Percentiles rank a stretch among this genome's conserved stretches.
Evolutionary conservation across 37 sponge, comb jelly and placozoan genomes (phyloP).

Genomic region (Dysidea cf. avara): DNA sequence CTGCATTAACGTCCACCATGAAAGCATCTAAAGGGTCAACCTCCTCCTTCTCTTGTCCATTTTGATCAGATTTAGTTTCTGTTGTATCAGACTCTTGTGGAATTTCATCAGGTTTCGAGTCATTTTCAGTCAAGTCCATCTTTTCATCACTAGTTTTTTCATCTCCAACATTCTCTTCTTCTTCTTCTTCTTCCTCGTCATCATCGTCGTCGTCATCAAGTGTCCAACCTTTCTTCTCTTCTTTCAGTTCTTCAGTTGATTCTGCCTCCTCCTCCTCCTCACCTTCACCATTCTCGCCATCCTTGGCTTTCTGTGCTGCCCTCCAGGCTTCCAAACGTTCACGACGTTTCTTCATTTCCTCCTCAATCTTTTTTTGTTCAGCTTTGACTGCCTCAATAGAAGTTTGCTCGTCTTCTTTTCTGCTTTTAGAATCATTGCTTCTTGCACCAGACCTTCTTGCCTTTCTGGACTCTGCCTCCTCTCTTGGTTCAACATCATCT

Average conservation of each 20-base stretch:
- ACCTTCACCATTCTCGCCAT: slow-evolving; percentile 32
- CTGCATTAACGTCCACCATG: slow-evolving; percentile 62
- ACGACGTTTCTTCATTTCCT: slow-evolving; percentile 87
- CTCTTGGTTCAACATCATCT: slow-evolving; percentile 3
- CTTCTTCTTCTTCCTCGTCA: slow-evolving; percentile 48
- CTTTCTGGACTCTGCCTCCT: neutral
- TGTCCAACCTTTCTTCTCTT: slow-evolving; percentile 68
- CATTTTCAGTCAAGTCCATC: no score
- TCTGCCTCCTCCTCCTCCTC: slow-evolving; percentile 19
- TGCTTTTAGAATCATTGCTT: neutral
- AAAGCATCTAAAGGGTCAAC: slow-evolving; percentile 96
- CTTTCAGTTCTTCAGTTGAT: slow-evolving; percentile 3
- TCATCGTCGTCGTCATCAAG: slow-evolving; percentile 91
- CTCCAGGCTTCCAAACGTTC: slow-evolving; percentile 95
- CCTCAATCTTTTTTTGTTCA: slow-evolving; percentile 80
- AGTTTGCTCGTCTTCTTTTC: neutral
- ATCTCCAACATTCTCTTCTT: slow-evolving; percentile 19
- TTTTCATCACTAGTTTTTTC: neutral
- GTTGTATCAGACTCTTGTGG: slow-evolving; percentile 2
- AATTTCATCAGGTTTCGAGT: neutral
- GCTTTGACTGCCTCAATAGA: slow-evolving; percentile 53
- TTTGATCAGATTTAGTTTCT: slow-evolving; percentile 2
- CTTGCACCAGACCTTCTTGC: slow-evolving; percentile 18
- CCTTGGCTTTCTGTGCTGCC: slow-evolving; percentile 69
- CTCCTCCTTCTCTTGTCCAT: slow-evolving; percentile 52